A percentile compares a stretch with the other conserved stretches of the same genome.
These are phyloP conservation scores for Spodoptera littoralis DNA, from an alignment of 2,888 invertebrate species.

Conservation along the genomic window DNA sequence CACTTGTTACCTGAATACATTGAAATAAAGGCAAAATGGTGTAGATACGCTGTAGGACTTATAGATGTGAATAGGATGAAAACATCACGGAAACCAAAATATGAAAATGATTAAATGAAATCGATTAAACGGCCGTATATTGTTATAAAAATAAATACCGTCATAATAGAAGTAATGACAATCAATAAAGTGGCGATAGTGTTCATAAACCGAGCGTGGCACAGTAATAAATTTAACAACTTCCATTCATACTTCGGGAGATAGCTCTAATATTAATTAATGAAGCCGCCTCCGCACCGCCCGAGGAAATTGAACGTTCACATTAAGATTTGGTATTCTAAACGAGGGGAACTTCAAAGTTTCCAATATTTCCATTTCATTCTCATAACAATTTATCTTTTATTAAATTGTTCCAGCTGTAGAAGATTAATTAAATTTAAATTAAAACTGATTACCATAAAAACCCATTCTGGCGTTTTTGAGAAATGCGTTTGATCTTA, in stretches of 20 bases:
- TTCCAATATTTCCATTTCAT: slow-evolving; percentile 19
- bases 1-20: slow-evolving; percentile 69
- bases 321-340: slow-evolving; percentile 35
- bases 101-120: slow-evolving; percentile 37
- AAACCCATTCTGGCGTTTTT: not conserved
- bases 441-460: not conserved
- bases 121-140: slow-evolving; percentile 58
- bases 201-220: slow-evolving; percentile 67
- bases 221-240: slow-evolving; percentile 73
- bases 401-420: slow-evolving; percentile 17
- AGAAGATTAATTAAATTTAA: slow-evolving; percentile 12
- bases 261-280: slow-evolving; percentile 53
- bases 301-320: slow-evolving; percentile 33
- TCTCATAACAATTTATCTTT: slow-evolving; percentile 16
- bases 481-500: not conserved
- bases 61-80: not conserved
- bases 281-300: slow-evolving; percentile 37
- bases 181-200: slow-evolving; percentile 64
- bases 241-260: slow-evolving; percentile 55
- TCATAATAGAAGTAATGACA: slow-evolving; percentile 67
- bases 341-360: slow-evolving; percentile 17
- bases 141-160: slow-evolving; percentile 54
- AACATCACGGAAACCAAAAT: not conserved
- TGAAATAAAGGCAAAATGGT: slow-evolving; percentile 20
- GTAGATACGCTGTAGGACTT: slow-evolving; percentile 5